phyloP scores from a whole-genome alignment of 2,797 vertebrate genomes.

The Alcedo atthis region DNA sequence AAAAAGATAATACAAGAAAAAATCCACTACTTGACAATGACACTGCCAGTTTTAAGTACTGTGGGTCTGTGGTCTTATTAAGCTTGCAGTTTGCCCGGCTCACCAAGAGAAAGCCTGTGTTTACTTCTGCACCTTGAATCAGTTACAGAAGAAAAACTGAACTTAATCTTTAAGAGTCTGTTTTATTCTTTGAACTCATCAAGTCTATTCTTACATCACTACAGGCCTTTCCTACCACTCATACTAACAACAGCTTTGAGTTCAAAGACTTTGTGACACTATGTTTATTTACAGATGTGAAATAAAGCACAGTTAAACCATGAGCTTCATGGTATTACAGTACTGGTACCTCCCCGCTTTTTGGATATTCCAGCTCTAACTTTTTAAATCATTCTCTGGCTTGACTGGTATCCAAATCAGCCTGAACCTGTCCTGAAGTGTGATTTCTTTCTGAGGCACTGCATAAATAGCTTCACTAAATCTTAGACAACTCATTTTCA shows the following conservation, averaged over 20 bases:
- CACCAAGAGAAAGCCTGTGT: not conserved
- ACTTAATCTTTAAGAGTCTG: not conserved
- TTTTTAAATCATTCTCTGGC: not conserved
- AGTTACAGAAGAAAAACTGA: not conserved
- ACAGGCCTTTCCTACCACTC: not conserved
- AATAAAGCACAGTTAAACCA: not conserved
- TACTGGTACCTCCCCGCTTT: not conserved
- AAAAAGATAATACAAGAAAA: not conserved
- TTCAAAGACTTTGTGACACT: not conserved
- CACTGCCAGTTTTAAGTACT: not conserved
- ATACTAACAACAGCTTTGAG: not conserved
- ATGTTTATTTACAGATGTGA: not conserved
- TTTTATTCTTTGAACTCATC: not conserved
- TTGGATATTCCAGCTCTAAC: not conserved
- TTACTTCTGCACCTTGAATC: not conserved
- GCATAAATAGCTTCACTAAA: not conserved
- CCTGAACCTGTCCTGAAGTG: not conserved
- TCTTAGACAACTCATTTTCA: not conserved
- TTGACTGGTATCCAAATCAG: not conserved
- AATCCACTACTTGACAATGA: not conserved
- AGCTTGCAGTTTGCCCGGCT: not conserved
- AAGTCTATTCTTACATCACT: not conserved
- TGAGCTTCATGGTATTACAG: not conserved
- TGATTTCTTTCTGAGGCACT: not conserved
- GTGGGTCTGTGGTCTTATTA: not conserved